Conservation (phyloP, 2,797 vertebrate genomes). For the Trematomus bernacchii region DNA sequence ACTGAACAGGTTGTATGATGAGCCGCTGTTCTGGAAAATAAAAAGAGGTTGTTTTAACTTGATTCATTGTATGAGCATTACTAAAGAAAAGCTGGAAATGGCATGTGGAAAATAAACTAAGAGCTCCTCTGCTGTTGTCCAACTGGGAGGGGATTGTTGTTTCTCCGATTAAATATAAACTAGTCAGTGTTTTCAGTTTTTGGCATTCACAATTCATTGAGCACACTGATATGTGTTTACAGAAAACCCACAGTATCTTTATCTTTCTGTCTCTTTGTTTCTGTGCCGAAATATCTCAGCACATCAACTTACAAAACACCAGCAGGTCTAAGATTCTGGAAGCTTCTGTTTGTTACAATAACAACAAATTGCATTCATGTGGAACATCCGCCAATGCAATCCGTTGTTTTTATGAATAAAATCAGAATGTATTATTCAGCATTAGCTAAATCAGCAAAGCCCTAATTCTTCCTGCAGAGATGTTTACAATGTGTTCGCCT, state of each 20-base stretch:
- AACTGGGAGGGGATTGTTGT: conserved; percentile 29
- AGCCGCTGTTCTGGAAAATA: conserved; percentile 17
- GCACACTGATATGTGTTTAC: conserved; percentile 8
- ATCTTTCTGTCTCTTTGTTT: not conserved
- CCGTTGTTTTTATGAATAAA: conserved; percentile 10
- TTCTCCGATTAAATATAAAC: conserved; percentile 38
- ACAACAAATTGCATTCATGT: conserved; percentile 11
- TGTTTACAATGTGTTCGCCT: conserved; percentile 62
- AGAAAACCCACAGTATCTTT: not conserved
- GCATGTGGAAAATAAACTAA: not conserved
- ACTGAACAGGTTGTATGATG: not conserved
- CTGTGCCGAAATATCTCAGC: conserved; percentile 1
- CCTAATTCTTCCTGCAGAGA: conserved; percentile 55
- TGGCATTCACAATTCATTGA: conserved; percentile 13
- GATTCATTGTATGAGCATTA: conserved; percentile 11
- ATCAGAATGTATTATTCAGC: conserved; percentile 36
- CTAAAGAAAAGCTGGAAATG: conserved; percentile 18
- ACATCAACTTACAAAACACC: not conserved
- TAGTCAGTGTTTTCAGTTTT: conserved; percentile 25
- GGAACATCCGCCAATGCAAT: conserved; percentile 34
- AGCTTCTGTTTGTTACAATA: not conserved
- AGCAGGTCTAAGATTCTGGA: not conserved
- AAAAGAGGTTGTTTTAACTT: not conserved
- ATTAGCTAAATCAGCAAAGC: conserved; percentile 50
- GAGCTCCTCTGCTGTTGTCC: not conserved